phyloP scores from a whole-genome alignment of 2,888 invertebrate species.

The Tinea trinotella region DNA sequence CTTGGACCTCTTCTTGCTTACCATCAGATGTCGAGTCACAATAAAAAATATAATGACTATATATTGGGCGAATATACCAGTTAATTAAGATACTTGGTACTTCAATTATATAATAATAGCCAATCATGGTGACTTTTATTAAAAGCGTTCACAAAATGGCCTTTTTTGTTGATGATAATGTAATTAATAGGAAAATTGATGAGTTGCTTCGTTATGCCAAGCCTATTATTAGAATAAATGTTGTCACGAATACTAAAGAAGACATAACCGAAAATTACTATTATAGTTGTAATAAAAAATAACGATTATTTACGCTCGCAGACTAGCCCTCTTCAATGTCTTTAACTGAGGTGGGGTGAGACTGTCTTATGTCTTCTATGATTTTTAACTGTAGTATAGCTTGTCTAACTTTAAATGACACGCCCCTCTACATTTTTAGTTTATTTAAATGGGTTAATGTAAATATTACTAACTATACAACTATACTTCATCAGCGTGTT shows the following conservation, averaged over 20 bases:
- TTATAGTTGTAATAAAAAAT: not conserved
- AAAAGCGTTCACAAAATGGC: not conserved
- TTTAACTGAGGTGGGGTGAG: not conserved
- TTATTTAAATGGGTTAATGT: no score
- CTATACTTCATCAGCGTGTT: no score
- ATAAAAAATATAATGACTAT: not conserved
- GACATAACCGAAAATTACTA: not conserved
- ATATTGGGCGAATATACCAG: not conserved
- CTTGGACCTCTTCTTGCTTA: no score
- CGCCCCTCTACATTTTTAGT: no score
- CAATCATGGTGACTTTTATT: slow-evolving; percentile 5
- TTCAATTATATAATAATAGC: not conserved
- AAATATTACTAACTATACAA: no score
- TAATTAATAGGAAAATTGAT: slow-evolving; percentile 10
- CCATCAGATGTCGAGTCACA: no score
- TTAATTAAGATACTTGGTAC: not conserved
- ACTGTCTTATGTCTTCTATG: no score
- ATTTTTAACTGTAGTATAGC: no score
- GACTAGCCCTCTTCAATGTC: not conserved
- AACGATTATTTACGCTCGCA: not conserved
- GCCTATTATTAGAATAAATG: slow-evolving; percentile 9
- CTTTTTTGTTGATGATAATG: slow-evolving; percentile 11
- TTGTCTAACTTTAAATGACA: no score
- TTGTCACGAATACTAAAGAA: not conserved
- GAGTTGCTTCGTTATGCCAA: slow-evolving; percentile 10